These are phyloP conservation scores for Heliothis virescens DNA, from an alignment of 1,140 invertebrate genomes.

Conservation along the genomic window DNA sequence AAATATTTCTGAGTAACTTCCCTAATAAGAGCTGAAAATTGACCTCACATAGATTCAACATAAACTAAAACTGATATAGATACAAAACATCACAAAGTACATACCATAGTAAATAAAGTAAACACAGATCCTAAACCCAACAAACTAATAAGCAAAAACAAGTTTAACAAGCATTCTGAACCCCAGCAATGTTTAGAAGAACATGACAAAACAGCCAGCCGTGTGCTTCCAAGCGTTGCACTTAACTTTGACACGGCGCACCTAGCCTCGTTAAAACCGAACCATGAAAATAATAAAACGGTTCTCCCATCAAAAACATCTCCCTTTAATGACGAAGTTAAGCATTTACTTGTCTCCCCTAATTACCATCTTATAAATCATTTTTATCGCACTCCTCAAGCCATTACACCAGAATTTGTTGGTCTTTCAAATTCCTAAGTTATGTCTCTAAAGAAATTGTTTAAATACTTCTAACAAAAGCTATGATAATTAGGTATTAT, in stretches of 20 bases:
- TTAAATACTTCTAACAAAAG: conserved; percentile 20
- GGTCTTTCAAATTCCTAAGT: conserved; percentile 20
- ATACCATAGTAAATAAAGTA: background rate
- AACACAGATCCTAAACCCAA: background rate
- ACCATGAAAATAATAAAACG: conserved; percentile 30
- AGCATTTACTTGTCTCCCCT: conserved; percentile 40
- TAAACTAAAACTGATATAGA: too few relatives aligned
- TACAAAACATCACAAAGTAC: background rate
- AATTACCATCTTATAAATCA: conserved; percentile 66
- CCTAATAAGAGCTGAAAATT: too few relatives aligned
- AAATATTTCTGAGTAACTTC: too few relatives aligned
- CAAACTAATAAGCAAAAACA: background rate
- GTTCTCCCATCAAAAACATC: conserved; percentile 1
- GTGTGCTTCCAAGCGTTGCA: conserved; percentile 6
- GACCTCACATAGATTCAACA: too few relatives aligned
- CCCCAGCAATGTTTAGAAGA: background rate
- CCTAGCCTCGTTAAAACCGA: conserved; percentile 23
- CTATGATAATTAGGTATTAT: conserved; percentile 38
- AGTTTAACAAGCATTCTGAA: background rate
- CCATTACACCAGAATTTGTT: conserved; percentile 55
- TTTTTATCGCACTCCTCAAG: conserved; percentile 61
- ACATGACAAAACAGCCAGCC: background rate
- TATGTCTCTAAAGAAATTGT: conserved; percentile 4
- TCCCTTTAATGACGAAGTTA: conserved; percentile 33
- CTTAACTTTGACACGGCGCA: conserved; percentile 32